phyloP scores from a whole-genome alignment of 2,113 vertebrate species.

The Callipepla californica region DNA sequence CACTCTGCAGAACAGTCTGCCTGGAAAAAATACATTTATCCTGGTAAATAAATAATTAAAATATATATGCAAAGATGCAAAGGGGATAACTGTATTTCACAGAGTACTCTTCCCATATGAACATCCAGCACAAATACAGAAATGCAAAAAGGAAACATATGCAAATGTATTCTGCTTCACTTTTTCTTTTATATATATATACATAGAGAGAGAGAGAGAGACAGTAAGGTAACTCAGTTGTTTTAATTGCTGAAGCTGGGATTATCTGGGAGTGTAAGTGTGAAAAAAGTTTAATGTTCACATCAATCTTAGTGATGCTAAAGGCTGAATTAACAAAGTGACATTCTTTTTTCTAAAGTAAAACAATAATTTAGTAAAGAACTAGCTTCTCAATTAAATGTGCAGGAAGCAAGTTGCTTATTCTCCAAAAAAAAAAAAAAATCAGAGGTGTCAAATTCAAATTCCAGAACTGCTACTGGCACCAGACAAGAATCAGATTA shows the following conservation, averaged over 20 bases:
- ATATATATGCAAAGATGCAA: neutral
- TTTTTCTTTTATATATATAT: neutral
- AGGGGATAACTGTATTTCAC: neutral
- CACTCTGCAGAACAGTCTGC: neutral
- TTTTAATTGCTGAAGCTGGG: neutral
- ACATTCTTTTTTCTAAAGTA: neutral
- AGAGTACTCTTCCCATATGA: neutral
- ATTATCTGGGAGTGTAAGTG: fast-evolving
- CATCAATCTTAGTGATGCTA: neutral
- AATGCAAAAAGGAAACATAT: neutral
- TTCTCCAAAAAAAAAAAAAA: too few species aligned
- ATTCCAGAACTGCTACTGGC: neutral
- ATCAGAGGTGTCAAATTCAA: neutral
- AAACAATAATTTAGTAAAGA: neutral
- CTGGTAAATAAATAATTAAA: neutral
- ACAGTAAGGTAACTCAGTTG: neutral
- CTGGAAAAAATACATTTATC: neutral
- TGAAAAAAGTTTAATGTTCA: neutral
- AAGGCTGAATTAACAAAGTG: neutral
- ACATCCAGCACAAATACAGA: neutral
- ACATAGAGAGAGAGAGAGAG: neutral
- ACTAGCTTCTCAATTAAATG: neutral
- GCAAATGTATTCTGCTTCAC: neutral
- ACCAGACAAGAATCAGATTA: neutral
- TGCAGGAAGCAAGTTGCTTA: neutral